These are phyloP conservation scores for Pionites leucogaster DNA, from an alignment of 2,113 vertebrate species.

Conservation along the genomic window DNA sequence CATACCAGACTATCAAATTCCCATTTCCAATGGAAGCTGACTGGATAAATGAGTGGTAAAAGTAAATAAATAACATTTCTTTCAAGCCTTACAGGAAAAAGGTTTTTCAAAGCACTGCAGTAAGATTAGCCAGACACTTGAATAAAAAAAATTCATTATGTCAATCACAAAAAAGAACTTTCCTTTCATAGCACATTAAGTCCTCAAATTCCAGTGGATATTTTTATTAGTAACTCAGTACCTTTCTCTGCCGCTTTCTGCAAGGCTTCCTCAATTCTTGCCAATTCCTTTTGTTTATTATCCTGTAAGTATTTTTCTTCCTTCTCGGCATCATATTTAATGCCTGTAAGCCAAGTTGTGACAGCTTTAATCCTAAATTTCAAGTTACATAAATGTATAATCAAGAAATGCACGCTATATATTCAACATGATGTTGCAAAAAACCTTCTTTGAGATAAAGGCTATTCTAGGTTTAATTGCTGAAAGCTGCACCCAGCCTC, in stretches of 20 bases:
- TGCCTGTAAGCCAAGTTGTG: slow-evolving; percentile 72
- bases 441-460: neutral
- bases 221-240: slow-evolving; percentile 45
- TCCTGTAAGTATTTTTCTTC: slow-evolving; percentile 92
- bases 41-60: neutral
- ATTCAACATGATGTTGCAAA: neutral
- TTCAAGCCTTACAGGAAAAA: neutral
- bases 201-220: neutral
- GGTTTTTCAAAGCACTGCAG: neutral
- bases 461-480: neutral
- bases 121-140: neutral
- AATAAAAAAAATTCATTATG: neutral
- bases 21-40: neutral
- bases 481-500: neutral
- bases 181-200: neutral
- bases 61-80: neutral
- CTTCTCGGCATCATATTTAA: slow-evolving; percentile 92
- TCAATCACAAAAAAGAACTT: neutral
- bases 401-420: neutral
- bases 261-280: slow-evolving; percentile 91
- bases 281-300: slow-evolving; percentile 89
- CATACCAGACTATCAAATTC: neutral
- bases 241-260: slow-evolving; percentile 88
- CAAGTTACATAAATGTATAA: neutral
- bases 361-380: neutral